These are phyloP conservation scores for Accipiter cooperii DNA, from an alignment of 2,113 vertebrate species.

Conservation along the genomic window DNA sequence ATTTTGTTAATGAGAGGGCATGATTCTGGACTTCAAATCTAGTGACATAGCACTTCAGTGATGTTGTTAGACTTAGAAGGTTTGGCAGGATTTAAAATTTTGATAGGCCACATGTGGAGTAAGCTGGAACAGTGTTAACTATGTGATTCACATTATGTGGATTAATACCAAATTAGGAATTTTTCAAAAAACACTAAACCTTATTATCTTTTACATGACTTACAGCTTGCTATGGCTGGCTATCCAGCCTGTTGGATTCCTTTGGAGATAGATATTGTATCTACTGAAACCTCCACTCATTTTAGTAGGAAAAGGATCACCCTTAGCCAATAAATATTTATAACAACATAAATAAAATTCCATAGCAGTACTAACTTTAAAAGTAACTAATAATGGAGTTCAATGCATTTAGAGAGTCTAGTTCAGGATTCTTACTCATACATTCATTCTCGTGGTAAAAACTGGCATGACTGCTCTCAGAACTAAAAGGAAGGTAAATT, in stretches of 20 bases:
- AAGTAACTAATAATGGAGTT: not conserved
- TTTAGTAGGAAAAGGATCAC: not conserved
- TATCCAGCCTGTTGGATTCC: not conserved
- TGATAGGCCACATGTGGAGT: not conserved
- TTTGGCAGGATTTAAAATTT: not conserved
- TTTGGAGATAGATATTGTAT: not conserved
- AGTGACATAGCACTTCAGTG: not conserved
- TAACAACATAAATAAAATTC: not conserved
- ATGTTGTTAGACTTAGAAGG: not conserved
- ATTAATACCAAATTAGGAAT: not conserved
- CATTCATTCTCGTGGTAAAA: not conserved
- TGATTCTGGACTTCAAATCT: not conserved
- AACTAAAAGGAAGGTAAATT: not conserved
- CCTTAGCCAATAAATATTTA: not conserved
- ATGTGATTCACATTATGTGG: not conserved
- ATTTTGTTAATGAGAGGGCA: not conserved
- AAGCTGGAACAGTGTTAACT: not conserved
- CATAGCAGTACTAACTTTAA: accelerated
- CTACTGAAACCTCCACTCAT: not conserved
- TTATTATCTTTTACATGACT: too few species aligned
- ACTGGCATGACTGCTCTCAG: not conserved
- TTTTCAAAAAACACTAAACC: not conserved
- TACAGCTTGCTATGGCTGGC: not conserved
- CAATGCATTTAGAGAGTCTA: not conserved
- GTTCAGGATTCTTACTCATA: not conserved